Conservation (phyloP, 2,113 vertebrate genomes). For the Carassius gibelio region DNA sequence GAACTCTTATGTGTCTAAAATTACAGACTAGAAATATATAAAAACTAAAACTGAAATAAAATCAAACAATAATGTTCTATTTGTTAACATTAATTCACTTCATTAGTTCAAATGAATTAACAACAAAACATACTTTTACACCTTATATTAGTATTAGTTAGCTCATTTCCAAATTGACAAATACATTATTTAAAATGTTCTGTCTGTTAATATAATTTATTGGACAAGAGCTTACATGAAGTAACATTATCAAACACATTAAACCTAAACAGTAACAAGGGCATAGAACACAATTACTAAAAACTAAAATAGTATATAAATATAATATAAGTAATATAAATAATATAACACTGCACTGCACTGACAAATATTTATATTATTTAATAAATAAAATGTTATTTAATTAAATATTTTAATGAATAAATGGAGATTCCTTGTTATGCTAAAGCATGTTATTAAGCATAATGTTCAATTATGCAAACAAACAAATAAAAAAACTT, state of each 20-base stretch:
- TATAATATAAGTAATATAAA: background rate
- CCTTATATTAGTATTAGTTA: background rate
- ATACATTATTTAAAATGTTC: background rate
- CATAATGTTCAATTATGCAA: background rate
- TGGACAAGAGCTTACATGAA: too few relatives aligned
- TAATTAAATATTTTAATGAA: background rate
- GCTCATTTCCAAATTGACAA: background rate
- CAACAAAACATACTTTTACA: background rate
- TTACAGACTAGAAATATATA: background rate
- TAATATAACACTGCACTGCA: background rate
- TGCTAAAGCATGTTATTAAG: background rate
- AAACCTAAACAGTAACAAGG: background rate
- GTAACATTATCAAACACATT: background rate
- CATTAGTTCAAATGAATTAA: background rate
- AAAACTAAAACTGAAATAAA: background rate
- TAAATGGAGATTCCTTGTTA: background rate
- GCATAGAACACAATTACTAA: background rate
- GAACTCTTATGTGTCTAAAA: background rate
- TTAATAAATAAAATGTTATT: background rate
- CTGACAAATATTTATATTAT: background rate
- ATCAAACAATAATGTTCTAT: background rate
- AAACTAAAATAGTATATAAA: background rate
- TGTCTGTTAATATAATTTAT: too few relatives aligned
- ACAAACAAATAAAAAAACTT: background rate
- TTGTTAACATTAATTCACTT: background rate